phyloP scores from a whole-genome alignment of 1,140 invertebrate genomes.

The Tetramorium parvispinum region DNA sequence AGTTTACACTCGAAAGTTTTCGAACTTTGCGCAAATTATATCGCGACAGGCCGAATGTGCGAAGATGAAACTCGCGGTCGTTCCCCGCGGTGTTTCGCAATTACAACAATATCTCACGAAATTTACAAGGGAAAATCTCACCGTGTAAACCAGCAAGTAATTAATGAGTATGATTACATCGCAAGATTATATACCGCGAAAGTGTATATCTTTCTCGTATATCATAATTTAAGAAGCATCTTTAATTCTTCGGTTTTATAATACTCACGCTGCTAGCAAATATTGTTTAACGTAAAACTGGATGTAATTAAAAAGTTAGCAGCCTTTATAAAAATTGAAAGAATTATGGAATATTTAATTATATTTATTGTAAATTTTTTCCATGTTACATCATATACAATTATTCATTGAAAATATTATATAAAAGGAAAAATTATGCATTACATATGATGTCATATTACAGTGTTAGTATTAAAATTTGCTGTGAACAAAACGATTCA shows the following conservation, averaged over 20 bases:
- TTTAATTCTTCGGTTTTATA: background rate
- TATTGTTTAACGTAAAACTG: background rate
- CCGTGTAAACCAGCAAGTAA: constrained; percentile 39
- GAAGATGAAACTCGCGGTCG: constrained; percentile 59
- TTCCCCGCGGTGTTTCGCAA: constrained; percentile 33
- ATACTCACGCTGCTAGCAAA: background rate
- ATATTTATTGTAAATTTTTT: background rate
- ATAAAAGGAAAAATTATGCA: background rate
- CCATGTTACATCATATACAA: background rate
- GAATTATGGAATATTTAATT: background rate
- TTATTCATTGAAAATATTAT: too few relatives aligned
- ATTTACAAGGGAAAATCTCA: constrained; percentile 55
- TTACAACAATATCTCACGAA: constrained; percentile 38
- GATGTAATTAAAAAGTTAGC: background rate
- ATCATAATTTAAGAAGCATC: background rate
- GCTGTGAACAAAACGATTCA: background rate
- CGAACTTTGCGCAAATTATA: constrained; percentile 67
- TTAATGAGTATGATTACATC: constrained; percentile 26
- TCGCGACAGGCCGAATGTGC: constrained; percentile 49
- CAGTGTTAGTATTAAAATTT: background rate
- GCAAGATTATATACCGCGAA: background rate
- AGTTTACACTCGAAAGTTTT: constrained; percentile 70
- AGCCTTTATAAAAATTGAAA: background rate
- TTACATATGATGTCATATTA: background rate
- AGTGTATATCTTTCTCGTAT: background rate